Evolutionary conservation across 2,113 vertebrate genomes (phyloP).

Genomic region (Narcine bancroftii): DNA sequence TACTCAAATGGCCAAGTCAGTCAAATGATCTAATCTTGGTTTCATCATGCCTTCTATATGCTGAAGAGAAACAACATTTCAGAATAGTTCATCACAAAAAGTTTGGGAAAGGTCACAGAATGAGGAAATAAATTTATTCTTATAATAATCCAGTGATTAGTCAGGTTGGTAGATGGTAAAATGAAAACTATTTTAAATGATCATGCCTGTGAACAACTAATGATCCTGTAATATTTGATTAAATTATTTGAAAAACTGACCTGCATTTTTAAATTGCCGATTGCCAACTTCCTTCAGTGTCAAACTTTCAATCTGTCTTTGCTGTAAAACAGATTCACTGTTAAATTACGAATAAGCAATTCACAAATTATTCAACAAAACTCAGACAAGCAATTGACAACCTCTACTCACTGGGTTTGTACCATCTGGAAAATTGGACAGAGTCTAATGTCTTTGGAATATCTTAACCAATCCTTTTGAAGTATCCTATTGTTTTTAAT

Average conservation of each 20-base stretch:
- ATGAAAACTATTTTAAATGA: background rate
- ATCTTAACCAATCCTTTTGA: no score
- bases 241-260: slow-evolving; percentile 51
- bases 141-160: background rate
- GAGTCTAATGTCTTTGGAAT: no score
- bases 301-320: slow-evolving; percentile 69
- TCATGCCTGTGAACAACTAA: background rate
- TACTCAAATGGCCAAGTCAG: no score
- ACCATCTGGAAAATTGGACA: no score
- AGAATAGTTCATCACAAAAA: background rate
- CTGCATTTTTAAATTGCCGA: slow-evolving; percentile 75
- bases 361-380: no score
- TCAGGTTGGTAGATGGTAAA: background rate
- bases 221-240: background rate
- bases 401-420: no score
- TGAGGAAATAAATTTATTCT: background rate
- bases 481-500: no score
- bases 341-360: background rate
- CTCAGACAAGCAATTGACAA: no score
- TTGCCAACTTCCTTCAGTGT: slow-evolving; percentile 81
- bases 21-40: no score
- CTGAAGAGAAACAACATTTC: no score
- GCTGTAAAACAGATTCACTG: slow-evolving; percentile 59
- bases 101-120: background rate
- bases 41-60: no score